Percentiles rank a stretch among this genome's conserved stretches.
These are phyloP conservation scores for Bursaphelenchus okinawaensis DNA, from an alignment of 2,888 invertebrate genomes.

Conservation along the genomic window DNA sequence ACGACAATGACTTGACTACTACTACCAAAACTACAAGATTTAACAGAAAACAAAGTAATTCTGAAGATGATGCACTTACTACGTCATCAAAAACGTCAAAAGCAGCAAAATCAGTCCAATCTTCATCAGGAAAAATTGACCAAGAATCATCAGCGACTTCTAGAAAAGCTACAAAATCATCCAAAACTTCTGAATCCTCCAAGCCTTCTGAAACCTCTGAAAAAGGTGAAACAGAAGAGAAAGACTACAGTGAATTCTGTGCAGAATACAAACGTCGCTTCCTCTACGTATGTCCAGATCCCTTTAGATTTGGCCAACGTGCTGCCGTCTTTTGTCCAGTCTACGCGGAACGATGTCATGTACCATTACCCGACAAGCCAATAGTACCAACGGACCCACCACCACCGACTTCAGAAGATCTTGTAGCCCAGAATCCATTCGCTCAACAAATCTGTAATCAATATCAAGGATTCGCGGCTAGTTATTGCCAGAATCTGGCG, in stretches of 20 bases:
- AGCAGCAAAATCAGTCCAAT: no score
- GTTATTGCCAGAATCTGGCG: conserved; percentile 46
- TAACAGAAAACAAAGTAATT: no score
- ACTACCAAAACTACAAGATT: no score
- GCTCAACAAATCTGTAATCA: conserved; percentile 26
- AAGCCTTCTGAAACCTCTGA: not conserved
- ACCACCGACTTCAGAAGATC: conserved; percentile 22
- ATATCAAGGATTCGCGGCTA: conserved; percentile 40
- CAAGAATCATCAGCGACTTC: not conserved
- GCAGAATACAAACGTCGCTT: conserved; percentile 51
- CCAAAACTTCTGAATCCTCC: not conserved
- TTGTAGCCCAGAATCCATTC: conserved; percentile 2
- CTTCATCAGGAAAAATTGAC: not conserved
- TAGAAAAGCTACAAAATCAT: not conserved
- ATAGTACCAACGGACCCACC: conserved; percentile 40
- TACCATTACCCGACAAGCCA: conserved; percentile 49
- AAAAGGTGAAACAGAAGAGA: conserved; percentile 5
- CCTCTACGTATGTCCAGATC: conserved; percentile 53
- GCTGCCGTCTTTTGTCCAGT: conserved; percentile 54
- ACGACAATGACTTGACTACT: no score
- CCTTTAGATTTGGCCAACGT: conserved; percentile 33
- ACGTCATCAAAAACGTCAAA: no score
- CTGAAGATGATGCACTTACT: no score
- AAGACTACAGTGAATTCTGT: conserved; percentile 40
- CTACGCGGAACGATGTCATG: conserved; percentile 45